phyloP scores from a whole-genome alignment of 2,113 vertebrate genomes.

The Dunckerocampus dactyliophorus region DNA sequence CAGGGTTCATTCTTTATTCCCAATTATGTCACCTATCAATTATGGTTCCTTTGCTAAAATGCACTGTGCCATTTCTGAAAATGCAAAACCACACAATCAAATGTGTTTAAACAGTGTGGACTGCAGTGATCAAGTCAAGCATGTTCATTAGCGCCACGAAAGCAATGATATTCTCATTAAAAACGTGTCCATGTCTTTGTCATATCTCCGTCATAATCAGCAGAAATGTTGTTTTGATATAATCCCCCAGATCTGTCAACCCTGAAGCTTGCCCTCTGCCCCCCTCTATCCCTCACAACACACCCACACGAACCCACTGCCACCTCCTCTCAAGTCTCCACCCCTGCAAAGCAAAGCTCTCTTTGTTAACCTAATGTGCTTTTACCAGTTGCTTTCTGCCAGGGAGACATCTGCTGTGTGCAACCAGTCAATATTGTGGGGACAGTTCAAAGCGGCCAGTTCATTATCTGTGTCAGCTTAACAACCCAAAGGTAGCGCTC shows the following conservation, averaged over 20 bases:
- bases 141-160: constrained; percentile 2
- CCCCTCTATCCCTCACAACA: constrained; percentile 40
- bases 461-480: constrained; percentile 96
- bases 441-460: constrained; percentile 93
- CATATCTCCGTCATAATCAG: constrained; percentile 38
- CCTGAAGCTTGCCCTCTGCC: constrained; percentile 61
- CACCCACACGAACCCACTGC: constrained; percentile 64
- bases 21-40: background rate
- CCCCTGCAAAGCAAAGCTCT: constrained; percentile 66
- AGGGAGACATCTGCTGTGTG: constrained; percentile 93
- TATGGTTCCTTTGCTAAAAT: background rate
- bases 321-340: constrained; percentile 54
- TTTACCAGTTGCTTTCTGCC: constrained; percentile 79
- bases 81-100: background rate
- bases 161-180: constrained; percentile 36
- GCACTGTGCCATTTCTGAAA: background rate
- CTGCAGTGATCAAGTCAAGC: constrained; percentile 7
- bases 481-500: constrained; percentile 92
- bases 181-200: constrained; percentile 35
- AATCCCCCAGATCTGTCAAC: constrained; percentile 67
- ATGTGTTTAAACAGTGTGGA: background rate
- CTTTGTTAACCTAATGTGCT: constrained; percentile 81
- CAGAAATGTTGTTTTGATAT: constrained; percentile 66
- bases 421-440: constrained; percentile 95
- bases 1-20: background rate